Conservation (phyloP, 2,888 invertebrate species). For the Norana najaformis region DNA sequence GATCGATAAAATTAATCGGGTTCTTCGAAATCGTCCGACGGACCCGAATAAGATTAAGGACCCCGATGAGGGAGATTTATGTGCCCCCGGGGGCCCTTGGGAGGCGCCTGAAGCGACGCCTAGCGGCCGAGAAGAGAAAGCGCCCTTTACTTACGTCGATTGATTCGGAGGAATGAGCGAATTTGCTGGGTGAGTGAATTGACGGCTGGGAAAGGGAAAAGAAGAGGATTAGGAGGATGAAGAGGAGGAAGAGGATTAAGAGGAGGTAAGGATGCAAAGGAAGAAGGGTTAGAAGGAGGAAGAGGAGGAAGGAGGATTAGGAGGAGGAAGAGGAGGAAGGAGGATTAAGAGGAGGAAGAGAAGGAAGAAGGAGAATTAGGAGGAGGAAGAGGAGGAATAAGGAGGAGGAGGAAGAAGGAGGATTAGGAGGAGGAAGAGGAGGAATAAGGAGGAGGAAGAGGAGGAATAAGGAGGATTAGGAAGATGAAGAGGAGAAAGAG, state of each 20-base stretch:
- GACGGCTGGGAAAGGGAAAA: not conserved
- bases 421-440: too few relatives aligned
- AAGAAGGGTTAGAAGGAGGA: too few relatives aligned
- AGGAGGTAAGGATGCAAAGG: not conserved
- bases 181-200: not conserved
- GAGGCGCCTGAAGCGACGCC: constrained; percentile 9
- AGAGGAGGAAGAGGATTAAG: too few relatives aligned
- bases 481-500: not conserved
- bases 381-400: too few relatives aligned
- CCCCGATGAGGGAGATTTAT: constrained; percentile 17
- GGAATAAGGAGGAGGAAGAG: too few relatives aligned
- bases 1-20: constrained; percentile 21
- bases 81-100: not conserved
- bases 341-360: too few relatives aligned
- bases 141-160: not conserved
- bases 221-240: not conserved
- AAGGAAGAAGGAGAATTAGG: too few relatives aligned
- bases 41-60: constrained; percentile 16
- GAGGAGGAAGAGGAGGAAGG: too few relatives aligned
- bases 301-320: too few relatives aligned
- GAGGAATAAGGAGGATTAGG: not conserved
- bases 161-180: not conserved
- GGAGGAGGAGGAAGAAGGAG: too few relatives aligned
- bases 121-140: not conserved
- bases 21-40: constrained; percentile 14